phyloP scores from a whole-genome alignment of 2,797 vertebrate species.

The Melopsittacus undulatus region DNA sequence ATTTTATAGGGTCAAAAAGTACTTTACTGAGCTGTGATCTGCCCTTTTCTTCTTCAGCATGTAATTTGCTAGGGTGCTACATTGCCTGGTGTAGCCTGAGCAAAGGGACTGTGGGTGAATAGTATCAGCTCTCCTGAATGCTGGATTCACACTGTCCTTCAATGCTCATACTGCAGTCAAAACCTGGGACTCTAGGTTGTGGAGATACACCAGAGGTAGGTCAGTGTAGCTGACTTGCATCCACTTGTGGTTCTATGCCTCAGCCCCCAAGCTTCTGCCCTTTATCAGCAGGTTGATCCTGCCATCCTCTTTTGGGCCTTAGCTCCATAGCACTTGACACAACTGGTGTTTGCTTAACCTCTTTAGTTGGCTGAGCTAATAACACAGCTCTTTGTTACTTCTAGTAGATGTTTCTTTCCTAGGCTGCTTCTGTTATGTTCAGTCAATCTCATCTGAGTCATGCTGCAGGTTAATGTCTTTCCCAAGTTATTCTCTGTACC shows the following conservation, averaged over 20 bases:
- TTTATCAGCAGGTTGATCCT: background rate
- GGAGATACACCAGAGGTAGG: background rate
- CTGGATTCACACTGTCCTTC: background rate
- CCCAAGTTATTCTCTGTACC: background rate
- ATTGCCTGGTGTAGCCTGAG: background rate
- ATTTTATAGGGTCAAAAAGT: background rate
- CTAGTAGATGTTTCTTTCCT: background rate
- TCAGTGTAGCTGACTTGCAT: accelerated
- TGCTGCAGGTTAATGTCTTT: background rate
- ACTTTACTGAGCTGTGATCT: background rate
- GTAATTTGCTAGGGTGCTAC: background rate
- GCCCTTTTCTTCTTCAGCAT: accelerated
- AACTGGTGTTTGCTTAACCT: conserved; percentile 1
- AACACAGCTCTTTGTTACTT: background rate
- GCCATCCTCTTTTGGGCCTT: background rate
- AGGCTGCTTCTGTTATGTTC: background rate
- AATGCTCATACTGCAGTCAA: background rate
- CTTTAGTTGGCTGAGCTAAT: background rate
- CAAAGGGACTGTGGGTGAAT: background rate
- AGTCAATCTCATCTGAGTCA: background rate
- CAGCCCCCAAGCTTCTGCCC: background rate
- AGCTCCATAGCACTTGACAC: background rate
- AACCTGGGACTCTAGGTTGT: background rate
- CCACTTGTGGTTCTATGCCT: background rate
- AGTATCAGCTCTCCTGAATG: background rate